Base-by-base conservation (phyloP, 2,113 vertebrate species). In the Amazona vittata region DNA sequence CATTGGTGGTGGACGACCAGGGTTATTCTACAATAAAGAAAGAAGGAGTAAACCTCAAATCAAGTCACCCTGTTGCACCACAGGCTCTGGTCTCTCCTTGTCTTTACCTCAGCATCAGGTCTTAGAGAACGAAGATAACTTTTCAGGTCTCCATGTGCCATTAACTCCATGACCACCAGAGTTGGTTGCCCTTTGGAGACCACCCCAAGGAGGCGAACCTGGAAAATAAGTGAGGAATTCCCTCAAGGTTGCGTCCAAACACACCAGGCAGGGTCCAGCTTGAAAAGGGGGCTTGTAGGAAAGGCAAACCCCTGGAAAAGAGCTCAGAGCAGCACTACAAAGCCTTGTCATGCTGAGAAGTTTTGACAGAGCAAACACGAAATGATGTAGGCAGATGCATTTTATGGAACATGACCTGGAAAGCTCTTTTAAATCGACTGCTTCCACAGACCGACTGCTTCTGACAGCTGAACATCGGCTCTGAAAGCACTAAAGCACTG, bases 171-270 rank as follows among this genome's bases (percentile, higher is more conserved):
- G 83, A 99, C 98, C 14, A 99, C 99, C 82, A 99, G 97, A 0
- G 99, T 99, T 1, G 99, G 99, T 47, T 99, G 99, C 26, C 99
- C 99, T 94, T 99, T 99, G 21, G 99, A 99, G 31, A 99, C 99
- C 76, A 99, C 99, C 8, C 99, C 99, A 6, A 99, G 95, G 85
- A 99, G 98, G 59, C 99, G 99, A 25, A 99, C 99, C 99, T 99
- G 93, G 11, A 83, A 47, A 49, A 43, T 0, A 15, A 79, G 49
- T 4, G 33, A 37, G 33, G 15, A 62, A 79, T 74, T 73, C 65
- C 55, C 22, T 94, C 7, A 5, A 28, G 39, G n/a, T 3, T 50
- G 64, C 19, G 60, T 55, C 69, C 46, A 33, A 91, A n/a, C 11
- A 31, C 12, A 12, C 8, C 0, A 19, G 53, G 76, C 44, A 83